phyloP scores from a whole-genome alignment of 1,140 invertebrate genomes.

The Leptinotarsa texana region DNA sequence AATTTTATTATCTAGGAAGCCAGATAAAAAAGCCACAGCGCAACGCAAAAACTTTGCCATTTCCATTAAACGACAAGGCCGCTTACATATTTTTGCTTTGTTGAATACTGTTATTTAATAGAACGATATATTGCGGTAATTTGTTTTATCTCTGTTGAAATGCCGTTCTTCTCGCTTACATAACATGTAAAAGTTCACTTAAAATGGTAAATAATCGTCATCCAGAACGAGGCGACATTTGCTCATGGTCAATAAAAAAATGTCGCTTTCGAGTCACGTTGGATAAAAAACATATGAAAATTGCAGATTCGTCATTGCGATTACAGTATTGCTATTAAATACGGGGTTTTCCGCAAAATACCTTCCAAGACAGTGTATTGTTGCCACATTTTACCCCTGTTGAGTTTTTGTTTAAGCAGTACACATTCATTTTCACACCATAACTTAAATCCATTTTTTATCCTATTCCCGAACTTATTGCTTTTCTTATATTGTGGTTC shows the following conservation, averaged over 20 bases:
- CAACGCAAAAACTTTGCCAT: neutral
- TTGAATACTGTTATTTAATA: slow-evolving; percentile 1
- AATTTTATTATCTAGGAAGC: slow-evolving; percentile 4
- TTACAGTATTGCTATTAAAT: too few species aligned
- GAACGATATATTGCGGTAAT: neutral
- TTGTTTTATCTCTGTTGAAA: neutral
- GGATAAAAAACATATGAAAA: too few species aligned
- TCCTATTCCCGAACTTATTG: too few species aligned
- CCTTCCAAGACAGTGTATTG: too few species aligned
- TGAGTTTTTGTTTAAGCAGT: too few species aligned
- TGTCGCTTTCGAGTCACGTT: too few species aligned
- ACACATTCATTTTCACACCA: too few species aligned
- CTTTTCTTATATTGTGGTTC: too few species aligned
- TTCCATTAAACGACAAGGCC: neutral
- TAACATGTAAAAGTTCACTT: neutral
- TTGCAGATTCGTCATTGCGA: too few species aligned
- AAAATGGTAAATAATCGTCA: slow-evolving; percentile 2
- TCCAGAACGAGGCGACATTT: neutral
- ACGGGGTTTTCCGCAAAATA: too few species aligned
- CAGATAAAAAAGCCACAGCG: neutral
- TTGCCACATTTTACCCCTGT: too few species aligned
- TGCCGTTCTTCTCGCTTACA: neutral
- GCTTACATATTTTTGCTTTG: neutral
- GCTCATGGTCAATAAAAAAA: slow-evolving; percentile 3
- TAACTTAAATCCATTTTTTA: too few species aligned